Percentiles rank a stretch among this genome's conserved stretches.
phyloP scores from a whole-genome alignment of 2,113 vertebrate genomes.

The Apodemus speciosus region DNA sequence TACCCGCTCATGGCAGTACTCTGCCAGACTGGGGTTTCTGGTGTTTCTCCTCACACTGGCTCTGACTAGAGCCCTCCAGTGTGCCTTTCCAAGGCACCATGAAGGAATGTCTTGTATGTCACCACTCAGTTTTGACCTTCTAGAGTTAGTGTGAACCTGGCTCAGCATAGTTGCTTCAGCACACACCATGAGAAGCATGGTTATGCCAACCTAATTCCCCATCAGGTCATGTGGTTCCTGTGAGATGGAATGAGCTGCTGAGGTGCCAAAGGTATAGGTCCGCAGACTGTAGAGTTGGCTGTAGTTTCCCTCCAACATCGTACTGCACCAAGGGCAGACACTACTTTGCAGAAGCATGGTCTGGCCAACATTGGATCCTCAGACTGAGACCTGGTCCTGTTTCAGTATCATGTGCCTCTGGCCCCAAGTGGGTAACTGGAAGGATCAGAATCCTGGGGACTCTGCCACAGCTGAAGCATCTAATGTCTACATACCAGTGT shows the following conservation, averaged over 20 bases:
- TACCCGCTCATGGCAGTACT: background rate
- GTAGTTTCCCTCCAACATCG: background rate
- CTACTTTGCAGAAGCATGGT: background rate
- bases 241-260: background rate
- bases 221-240: too few species aligned
- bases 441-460: background rate
- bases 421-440: background rate
- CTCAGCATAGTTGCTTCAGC: rapidly evolving
- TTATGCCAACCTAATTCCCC: background rate
- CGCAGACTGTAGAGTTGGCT: background rate
- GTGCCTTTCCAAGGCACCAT: too few species aligned
- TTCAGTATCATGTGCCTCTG: background rate
- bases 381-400: background rate
- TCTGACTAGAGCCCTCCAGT: background rate
- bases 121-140: background rate
- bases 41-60: background rate
- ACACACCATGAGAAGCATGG: background rate
- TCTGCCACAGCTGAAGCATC: background rate
- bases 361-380: background rate
- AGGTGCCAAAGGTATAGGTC: too few species aligned
- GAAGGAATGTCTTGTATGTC: background rate
- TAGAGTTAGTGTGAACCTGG: background rate
- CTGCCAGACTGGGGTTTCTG: background rate
- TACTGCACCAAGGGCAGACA: background rate
- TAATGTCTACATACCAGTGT: background rate